These are phyloP conservation scores for Cyclophora albipunctata DNA, from an alignment of 2,888 invertebrate species.

Conservation along the genomic window DNA sequence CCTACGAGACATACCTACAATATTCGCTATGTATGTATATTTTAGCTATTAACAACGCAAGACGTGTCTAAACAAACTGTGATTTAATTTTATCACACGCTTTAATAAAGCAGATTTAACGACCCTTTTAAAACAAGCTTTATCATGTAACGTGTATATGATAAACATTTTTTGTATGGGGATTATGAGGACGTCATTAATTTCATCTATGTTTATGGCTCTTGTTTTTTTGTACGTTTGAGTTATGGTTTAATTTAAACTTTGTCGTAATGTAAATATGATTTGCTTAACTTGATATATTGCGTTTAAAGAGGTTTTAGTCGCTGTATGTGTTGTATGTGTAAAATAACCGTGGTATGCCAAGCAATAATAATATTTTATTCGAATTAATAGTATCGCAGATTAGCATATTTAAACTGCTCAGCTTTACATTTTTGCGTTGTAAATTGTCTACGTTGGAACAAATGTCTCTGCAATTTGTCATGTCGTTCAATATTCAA, in stretches of 20 bases:
- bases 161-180: constrained; percentile 7
- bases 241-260: background rate
- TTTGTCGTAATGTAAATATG: background rate
- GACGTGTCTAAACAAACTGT: constrained; percentile 7
- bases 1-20: no score
- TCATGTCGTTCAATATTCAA: no score
- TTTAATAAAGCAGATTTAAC: constrained; percentile 3
- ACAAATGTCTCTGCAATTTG: background rate
- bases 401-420: background rate
- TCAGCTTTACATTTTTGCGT: no score
- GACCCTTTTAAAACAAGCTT: constrained; percentile 8
- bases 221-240: background rate
- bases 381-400: background rate
- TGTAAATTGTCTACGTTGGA: background rate
- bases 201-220: background rate
- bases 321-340: no score
- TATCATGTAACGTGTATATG: constrained; percentile 8
- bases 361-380: background rate
- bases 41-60: no score
- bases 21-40: no score
- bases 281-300: background rate
- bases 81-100: constrained; percentile 13
- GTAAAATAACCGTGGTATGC: background rate
- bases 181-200: background rate
- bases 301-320: background rate